Percentiles rank a stretch among this genome's conserved stretches.
Evolutionary conservation across 2,113 vertebrate genomes (phyloP).

Genomic region (Cnemophilus loriae): DNA sequence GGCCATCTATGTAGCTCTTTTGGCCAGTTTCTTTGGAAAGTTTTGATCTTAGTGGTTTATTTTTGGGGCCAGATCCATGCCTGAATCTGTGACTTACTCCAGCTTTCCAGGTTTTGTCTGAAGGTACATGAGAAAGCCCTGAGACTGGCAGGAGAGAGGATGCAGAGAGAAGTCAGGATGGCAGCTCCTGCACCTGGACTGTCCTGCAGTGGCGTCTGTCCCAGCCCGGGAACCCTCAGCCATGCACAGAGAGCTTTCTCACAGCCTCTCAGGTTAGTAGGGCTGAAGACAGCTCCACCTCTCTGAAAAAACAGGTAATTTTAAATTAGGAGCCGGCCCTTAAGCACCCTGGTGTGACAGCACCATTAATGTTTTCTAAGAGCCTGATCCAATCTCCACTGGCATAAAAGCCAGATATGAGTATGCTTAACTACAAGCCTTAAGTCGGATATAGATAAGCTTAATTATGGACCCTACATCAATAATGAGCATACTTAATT

Average conservation of each 20-base stretch:
- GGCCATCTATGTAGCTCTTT: background rate
- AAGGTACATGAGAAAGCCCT: background rate
- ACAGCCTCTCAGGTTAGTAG: background rate
- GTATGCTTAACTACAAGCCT: background rate
- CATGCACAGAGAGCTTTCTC: background rate
- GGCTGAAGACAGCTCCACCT: background rate
- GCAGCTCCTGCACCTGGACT: background rate
- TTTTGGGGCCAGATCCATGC: background rate
- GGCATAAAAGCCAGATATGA: background rate
- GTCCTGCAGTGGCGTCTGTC: background rate
- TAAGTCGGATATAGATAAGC: slow-evolving; percentile 5
- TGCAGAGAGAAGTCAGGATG: background rate
- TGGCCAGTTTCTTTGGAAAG: background rate
- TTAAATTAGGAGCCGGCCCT: background rate
- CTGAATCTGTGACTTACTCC: background rate
- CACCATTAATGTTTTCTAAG: background rate
- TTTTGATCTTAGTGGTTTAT: background rate
- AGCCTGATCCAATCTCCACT: background rate
- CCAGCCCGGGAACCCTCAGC: background rate
- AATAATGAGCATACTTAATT: background rate
- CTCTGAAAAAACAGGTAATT: background rate
- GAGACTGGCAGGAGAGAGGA: background rate
- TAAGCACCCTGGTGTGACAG: background rate
- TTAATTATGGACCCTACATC: slow-evolving; percentile 2
- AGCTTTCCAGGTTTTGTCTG: background rate